Evolutionary conservation across 1,140 invertebrate species (phyloP).

Genomic region (Chrysopa pallens): DNA sequence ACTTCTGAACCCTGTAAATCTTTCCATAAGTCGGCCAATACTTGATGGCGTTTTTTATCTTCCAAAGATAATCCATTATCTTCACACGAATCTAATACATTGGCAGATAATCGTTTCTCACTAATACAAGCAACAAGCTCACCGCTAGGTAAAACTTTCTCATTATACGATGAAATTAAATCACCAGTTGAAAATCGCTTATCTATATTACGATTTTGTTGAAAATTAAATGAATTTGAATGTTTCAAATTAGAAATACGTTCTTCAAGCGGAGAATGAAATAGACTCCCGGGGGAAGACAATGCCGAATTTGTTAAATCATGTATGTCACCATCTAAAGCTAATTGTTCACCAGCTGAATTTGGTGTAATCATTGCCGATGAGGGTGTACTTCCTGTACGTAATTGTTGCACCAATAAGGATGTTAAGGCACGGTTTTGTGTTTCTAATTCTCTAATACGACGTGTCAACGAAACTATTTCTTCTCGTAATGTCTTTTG

Average conservation of each 20-base stretch:
- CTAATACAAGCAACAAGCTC: not conserved
- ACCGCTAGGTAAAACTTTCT: not conserved
- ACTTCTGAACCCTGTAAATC: slow-evolving; percentile 37
- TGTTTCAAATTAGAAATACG: slow-evolving; percentile 10
- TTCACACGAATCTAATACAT: slow-evolving; percentile 8
- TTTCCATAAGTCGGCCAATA: slow-evolving; percentile 36
- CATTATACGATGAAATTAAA: not conserved
- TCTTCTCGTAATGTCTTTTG: slow-evolving; percentile 61
- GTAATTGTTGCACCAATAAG: slow-evolving; percentile 41
- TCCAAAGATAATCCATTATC: slow-evolving; percentile 29
- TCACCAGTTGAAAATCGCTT: not conserved
- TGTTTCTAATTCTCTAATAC: slow-evolving; percentile 45
- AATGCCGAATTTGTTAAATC: not conserved
- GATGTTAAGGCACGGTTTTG: slow-evolving; percentile 46
- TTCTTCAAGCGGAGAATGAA: not conserved
- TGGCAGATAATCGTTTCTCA: slow-evolving; percentile 19
- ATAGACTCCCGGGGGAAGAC: not conserved
- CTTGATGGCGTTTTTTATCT: slow-evolving; percentile 37
- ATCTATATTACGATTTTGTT: slow-evolving; percentile 8
- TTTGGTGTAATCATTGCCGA: slow-evolving; percentile 21
- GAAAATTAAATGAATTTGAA: slow-evolving; percentile 22
- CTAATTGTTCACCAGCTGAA: not conserved
- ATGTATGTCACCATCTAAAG: not conserved
- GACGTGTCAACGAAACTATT: slow-evolving; percentile 36
- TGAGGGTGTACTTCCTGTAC: slow-evolving; percentile 29